Conservation (phyloP, 2,113 vertebrate genomes). For the Semnopithecus entellus region DNA sequence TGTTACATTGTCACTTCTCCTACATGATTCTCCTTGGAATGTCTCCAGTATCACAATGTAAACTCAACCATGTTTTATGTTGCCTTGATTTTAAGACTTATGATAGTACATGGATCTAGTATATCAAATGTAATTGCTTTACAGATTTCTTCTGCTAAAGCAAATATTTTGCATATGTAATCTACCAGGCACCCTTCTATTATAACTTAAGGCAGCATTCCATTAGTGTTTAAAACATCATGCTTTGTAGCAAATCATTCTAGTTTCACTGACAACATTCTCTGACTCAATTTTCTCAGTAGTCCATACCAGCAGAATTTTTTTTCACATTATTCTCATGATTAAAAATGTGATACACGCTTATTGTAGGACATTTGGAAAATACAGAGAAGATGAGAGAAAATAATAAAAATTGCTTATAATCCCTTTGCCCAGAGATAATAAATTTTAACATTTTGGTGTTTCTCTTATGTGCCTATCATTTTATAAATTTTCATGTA, state of each 20-base stretch:
- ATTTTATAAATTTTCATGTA: neutral
- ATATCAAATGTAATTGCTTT: constrained; percentile 14
- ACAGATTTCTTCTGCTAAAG: neutral
- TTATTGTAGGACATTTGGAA: neutral
- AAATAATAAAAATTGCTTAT: neutral
- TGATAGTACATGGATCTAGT: neutral
- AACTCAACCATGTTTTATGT: neutral
- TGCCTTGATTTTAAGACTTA: neutral
- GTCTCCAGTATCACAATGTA: neutral
- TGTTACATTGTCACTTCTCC: neutral
- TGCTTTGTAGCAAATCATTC: neutral
- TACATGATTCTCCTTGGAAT: neutral
- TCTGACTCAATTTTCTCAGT: neutral
- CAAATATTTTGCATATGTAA: neutral
- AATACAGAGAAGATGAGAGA: neutral
- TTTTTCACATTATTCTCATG: neutral
- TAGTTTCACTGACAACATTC: neutral
- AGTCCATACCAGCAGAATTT: neutral
- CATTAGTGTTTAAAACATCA: too few relatives aligned
- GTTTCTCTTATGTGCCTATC: neutral
- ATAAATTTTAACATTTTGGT: neutral
- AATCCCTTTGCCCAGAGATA: neutral
- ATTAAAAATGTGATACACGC: neutral
- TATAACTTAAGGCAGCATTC: neutral
- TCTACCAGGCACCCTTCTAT: neutral